Evolutionary conservation across 2,113 vertebrate species (phyloP).

Genomic region (Onychostoma macrolepis): DNA sequence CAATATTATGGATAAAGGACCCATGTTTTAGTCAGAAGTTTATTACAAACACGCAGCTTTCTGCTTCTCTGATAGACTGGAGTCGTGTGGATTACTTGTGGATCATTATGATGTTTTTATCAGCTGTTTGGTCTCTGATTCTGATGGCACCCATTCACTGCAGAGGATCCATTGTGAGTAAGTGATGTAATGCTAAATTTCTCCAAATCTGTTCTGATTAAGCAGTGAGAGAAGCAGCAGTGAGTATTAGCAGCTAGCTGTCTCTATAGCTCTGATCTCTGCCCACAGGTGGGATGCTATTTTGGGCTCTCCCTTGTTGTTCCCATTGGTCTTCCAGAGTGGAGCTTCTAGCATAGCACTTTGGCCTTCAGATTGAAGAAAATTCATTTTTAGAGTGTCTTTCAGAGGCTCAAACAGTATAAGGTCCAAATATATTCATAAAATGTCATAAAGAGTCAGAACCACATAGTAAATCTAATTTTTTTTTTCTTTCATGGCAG

Average conservation of each 20-base stretch:
- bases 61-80: neutral
- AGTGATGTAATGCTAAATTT: too few species aligned
- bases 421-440: neutral
- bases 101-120: too few species aligned
- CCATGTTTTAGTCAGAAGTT: too few species aligned
- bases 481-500: neutral
- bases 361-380: constrained; percentile 41
- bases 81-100: too few species aligned
- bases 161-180: too few species aligned
- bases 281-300: constrained; percentile 77
- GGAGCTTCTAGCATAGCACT: constrained; percentile 15
- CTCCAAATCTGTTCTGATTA: too few species aligned
- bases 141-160: too few species aligned
- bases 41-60: neutral
- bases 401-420: neutral
- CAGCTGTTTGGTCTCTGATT: too few species aligned
- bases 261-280: constrained; percentile 68
- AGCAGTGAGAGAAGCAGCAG: neutral
- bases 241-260: constrained; percentile 58
- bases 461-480: neutral
- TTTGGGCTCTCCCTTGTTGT: constrained; percentile 71
- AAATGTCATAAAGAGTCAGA: neutral
- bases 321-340: constrained; percentile 52
- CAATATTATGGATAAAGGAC: too few species aligned
- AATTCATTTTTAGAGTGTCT: constrained; percentile 23